Percentiles rank a stretch among this genome's conserved stretches.
phyloP scores from a whole-genome alignment of 2,797 vertebrate genomes.

The Takifugu rubripes region DNA sequence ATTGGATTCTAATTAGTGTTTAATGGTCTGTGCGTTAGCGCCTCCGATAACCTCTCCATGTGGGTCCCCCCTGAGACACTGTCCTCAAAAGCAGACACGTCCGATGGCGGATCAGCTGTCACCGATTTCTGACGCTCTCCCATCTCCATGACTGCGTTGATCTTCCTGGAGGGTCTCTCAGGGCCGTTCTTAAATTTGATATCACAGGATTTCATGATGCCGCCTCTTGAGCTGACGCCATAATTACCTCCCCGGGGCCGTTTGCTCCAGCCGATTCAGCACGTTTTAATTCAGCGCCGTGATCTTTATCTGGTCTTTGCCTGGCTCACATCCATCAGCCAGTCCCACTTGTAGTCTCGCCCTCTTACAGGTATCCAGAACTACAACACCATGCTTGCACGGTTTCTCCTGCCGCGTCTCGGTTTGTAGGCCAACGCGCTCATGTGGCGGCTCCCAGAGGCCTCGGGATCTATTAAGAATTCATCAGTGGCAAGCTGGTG shows the following conservation, averaged over 20 bases:
- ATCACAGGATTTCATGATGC: conserved; percentile 49
- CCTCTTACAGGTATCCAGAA: conserved; percentile 27
- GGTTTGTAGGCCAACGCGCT: conserved; percentile 61
- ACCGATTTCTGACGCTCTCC: conserved; percentile 50
- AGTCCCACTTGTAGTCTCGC: conserved; percentile 20
- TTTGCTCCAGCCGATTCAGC: conserved; percentile 28
- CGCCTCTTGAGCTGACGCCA: conserved; percentile 28
- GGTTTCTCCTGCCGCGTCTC: conserved; percentile 20
- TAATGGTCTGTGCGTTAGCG: conserved; percentile 48
- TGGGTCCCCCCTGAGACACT: neutral
- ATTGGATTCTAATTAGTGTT: conserved; percentile 61
- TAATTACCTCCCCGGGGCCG: conserved; percentile 37
- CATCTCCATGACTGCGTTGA: conserved; percentile 37
- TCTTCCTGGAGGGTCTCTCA: conserved; percentile 25
- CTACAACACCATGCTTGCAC: neutral
- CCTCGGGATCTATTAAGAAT: conserved; percentile 60
- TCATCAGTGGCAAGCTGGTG: conserved; percentile 70
- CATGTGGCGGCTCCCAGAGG: conserved; percentile 54
- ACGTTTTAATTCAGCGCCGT: conserved; percentile 22
- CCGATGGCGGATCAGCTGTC: conserved; percentile 20
- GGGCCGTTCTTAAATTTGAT: conserved; percentile 54
- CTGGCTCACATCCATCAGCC: conserved; percentile 28
- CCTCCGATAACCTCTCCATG: too few relatives aligned
- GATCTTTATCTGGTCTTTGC: conserved; percentile 31
- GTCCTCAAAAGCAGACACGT: conserved; percentile 29